These are phyloP conservation scores for Podarcis siculus DNA, from an alignment of 2,797 vertebrate genomes.

Conservation along the genomic window DNA sequence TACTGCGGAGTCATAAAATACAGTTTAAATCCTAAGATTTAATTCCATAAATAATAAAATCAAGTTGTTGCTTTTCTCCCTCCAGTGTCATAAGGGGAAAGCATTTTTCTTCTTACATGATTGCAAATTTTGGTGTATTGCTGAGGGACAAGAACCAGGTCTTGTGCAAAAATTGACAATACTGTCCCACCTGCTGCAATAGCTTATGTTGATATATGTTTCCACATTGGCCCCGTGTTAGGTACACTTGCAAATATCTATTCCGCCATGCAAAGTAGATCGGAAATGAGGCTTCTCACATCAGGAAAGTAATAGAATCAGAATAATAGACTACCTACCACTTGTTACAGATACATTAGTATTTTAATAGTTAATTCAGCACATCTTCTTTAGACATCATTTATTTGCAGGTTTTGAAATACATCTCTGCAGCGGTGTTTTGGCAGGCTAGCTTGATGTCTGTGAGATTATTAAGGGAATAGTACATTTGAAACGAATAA, in stretches of 20 bases:
- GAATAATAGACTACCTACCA: conserved; percentile 25
- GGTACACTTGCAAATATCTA: conserved; percentile 13
- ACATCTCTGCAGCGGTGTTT: conserved; percentile 48
- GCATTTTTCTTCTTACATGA: neutral
- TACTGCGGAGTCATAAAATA: neutral
- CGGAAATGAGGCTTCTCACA: conserved; percentile 29
- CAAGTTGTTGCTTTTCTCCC: neutral
- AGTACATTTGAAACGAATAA: conserved; percentile 46
- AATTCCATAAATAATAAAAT: conserved; percentile 27
- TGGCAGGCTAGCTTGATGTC: conserved; percentile 18
- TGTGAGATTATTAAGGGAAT: conserved; percentile 40
- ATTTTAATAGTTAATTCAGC: conserved; percentile 55
- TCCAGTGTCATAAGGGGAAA: neutral
- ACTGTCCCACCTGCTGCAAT: neutral
- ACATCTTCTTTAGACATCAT: conserved; percentile 15
- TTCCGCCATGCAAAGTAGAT: conserved; percentile 14
- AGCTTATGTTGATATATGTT: conserved; percentile 20
- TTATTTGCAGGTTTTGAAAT: conserved; percentile 46
- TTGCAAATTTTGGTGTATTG: neutral
- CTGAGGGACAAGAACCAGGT: neutral
- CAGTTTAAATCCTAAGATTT: conserved; percentile 1
- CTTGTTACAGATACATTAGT: conserved; percentile 32
- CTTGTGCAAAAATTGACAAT: neutral
- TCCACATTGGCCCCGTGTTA: conserved; percentile 1
- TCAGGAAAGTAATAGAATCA: conserved; percentile 29